Conservation (phyloP, 37 sponge, comb jelly and placozoan species). For the Axinella damicornis region DNA sequence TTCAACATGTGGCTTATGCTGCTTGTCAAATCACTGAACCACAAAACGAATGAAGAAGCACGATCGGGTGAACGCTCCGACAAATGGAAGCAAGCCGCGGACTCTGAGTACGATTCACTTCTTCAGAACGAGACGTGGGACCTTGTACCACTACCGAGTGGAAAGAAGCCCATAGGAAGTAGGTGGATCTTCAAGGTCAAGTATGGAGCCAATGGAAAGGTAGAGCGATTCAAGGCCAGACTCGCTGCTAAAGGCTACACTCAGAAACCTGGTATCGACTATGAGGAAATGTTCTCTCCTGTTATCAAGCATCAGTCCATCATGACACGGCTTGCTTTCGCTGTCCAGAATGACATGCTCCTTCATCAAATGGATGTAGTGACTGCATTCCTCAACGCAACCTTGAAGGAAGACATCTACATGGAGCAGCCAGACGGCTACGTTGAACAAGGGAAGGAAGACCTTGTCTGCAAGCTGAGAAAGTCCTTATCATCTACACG, state of each 20-base stretch:
- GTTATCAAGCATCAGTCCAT: conserved; percentile 45
- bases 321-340: conserved; percentile 53
- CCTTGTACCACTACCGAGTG: conserved; percentile 28
- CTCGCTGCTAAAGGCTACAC: conserved; percentile 54
- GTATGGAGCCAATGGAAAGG: conserved; percentile 18
- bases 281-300: conserved; percentile 65
- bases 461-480: conserved; percentile 39
- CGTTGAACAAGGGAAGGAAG: conserved; percentile 16
- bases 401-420: conserved; percentile 54
- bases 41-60: conserved; percentile 48
- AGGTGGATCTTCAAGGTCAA: conserved; percentile 65
- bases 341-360: conserved; percentile 50
- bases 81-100: conserved; percentile 63
- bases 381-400: conserved; percentile 64
- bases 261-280: conserved; percentile 57
- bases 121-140: conserved; percentile 62
- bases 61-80: conserved; percentile 25
- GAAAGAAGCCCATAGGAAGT: conserved; percentile 45
- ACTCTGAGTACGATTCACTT: conserved; percentile 55
- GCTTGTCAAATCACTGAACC: background rate
- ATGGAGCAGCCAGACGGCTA: conserved; percentile 66
- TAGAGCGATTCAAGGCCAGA: conserved; percentile 44
- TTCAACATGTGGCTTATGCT: background rate
- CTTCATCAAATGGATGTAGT: conserved; percentile 71
- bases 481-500: conserved; percentile 62